Evolutionary conservation across 1,140 invertebrate species (phyloP), one percentile per base, ranked within the genome.

Genomic region (Caerostris extrusa): DNA sequence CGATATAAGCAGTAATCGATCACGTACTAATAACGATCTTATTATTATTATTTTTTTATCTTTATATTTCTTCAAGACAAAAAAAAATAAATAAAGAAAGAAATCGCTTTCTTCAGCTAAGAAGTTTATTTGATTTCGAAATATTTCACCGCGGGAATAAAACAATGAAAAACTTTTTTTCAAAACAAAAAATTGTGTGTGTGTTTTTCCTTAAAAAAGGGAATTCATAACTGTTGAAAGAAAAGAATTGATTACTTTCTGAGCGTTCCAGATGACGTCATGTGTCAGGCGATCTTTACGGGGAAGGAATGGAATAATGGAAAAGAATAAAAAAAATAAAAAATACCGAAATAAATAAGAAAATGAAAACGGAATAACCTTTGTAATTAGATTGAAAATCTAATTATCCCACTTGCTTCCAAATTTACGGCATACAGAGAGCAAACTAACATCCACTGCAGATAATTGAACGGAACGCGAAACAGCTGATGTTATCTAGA

Each of bases 351-450:
- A 93, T 67, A 85, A 87, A 77, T 86, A 67, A 83, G 82, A 53
- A n/a, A 87, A 56, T 56, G 91, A 93, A 93, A 93, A 87, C 91
- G 91, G 91, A 93, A 93, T 93, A 93, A 93, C 91, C 91, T 93
- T 93, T 93, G 91, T 93, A 93, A 93, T 93, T 93, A 93, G 91
- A 93, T 93, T 93, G 69, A 61, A 55, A 93, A 93, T 93, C 91
- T 93, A 93, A 93, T 93, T 93, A 93, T 87, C 91, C 91, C 83
- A 86, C 91, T 93, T 93, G 82, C 91, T 93, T 93, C 64, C 81
- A 71, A 93, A 93, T 93, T 93, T 93, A 93, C 82, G 91, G 57
- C 83, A 77, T 77, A 17, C 71, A 57, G 58, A 60, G 50, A 55
- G 60, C 90, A 85, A 91, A 91, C 90, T 87, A 93, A 87, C 91